Base-by-base conservation (phyloP, 1,140 invertebrate genomes). In the Notospermus geniculatus region DNA sequence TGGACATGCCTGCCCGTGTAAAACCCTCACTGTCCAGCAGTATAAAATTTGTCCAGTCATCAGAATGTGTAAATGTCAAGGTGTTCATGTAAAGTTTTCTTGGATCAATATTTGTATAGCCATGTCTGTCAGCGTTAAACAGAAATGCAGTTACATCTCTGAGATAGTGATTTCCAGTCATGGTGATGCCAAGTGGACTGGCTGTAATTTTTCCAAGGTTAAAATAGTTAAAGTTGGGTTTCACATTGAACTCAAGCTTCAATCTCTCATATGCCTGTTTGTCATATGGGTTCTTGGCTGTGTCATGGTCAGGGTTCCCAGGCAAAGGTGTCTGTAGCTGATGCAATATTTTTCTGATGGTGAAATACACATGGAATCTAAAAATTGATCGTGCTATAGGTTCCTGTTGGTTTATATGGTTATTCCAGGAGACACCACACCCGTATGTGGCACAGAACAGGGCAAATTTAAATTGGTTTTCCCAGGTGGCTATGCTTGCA, bases 381-480 rank as follows among this genome's bases (percentile, higher is more conserved):
- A 50, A 50, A 5, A 50, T 23, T 7, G 5, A 7, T 19, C 9
- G n/a, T 50, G 4, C 5, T 27, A 50, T 7, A 9, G 46, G 46
- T 7, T 19, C n/a, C 9, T n/a, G 25, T 5, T 50, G n/a, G n/a
- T 50, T 50, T 4, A 50, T 50, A n/a, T 50, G 46, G n/a, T 50
- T 50, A 19, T 50, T 5, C 46, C 46, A 50, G n/a, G 46, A 50
- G n/a, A 50, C 46, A 5, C 46, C 46, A 27, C 46, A 50, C 9
- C 46, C 46, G n/a, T 4, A 23, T 50, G 46, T 50, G 5, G 46
- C 46, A 27, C 46, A 50, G 9, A 7, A 50, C 9, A 50, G 4
- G 5, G n/a, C 46, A 50, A 50, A 50, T 19, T 50, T 50, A 27
- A 50, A 27, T 50, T 50, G 46, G n/a, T 50, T 50, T 27, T 50